A percentile compares a stretch with the other conserved stretches of the same genome.
phyloP scores from a whole-genome alignment of 2,888 invertebrate genomes.

The Abrostola triplasia region DNA sequence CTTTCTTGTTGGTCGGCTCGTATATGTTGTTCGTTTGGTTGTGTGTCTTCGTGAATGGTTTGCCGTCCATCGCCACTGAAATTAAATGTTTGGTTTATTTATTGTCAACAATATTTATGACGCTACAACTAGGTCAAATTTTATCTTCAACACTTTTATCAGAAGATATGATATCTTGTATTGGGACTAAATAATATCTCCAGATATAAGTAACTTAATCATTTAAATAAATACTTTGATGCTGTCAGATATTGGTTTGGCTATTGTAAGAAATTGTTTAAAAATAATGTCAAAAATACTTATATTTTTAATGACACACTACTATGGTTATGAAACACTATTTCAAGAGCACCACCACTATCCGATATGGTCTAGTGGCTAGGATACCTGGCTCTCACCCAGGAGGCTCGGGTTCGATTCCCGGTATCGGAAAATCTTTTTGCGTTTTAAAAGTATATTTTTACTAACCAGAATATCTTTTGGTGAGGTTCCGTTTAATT shows the following conservation, averaged over 20 bases:
- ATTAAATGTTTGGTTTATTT: constrained; percentile 34
- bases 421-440: constrained; percentile 88
- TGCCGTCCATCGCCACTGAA: constrained; percentile 84
- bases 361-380: constrained; percentile 90
- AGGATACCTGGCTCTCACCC: constrained; percentile 90
- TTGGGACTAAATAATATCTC: too few species aligned
- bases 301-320: background rate
- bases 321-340: background rate
- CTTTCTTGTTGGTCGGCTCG: constrained; percentile 70
- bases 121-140: constrained; percentile 28
- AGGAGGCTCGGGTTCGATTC: constrained; percentile 90
- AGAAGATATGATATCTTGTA: constrained; percentile 8
- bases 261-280: too few species aligned
- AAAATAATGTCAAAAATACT: background rate
- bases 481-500: constrained; percentile 90
- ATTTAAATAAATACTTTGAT: too few species aligned
- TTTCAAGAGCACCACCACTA: too few species aligned
- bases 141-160: constrained; percentile 29
- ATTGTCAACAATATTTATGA: constrained; percentile 15
- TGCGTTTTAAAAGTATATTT: constrained; percentile 13
- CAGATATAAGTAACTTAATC: too few species aligned
- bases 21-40: constrained; percentile 71
- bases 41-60: constrained; percentile 72
- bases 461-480: constrained; percentile 81
- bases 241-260: too few species aligned